Evolutionary conservation across 2,888 invertebrate genomes (phyloP), one percentile per base, ranked within the genome.

Genomic region (Nemapogon koenigi): DNA sequence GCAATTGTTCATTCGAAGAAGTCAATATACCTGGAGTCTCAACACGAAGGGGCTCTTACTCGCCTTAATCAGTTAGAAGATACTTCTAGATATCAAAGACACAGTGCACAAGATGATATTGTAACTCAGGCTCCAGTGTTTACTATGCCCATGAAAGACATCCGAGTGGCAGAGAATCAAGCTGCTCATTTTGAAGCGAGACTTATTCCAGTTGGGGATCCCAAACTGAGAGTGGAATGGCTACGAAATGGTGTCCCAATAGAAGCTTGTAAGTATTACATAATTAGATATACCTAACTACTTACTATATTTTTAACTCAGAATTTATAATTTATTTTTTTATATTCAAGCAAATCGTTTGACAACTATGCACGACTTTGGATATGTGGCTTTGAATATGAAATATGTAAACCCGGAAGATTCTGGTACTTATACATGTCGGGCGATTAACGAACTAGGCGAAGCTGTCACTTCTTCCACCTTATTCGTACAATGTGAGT

Each of bases 351-450:
- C 93, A n/a, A 94, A 94, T 59, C 90, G 94, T 42, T 82, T 91
- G 18, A 91, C 92, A 29, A 95, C 96, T 7, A 94, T 96, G 89
- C 94, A 97, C 60, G 98, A 99, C 64, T 97, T 98, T 62, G 98
- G 98, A 35, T 97, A 96, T 62, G 97, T 97, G 16, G 95, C 96
- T 26, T 79, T 94, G 13, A 94, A 95, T 53, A 91, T 94, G 90
- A 94, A 94, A 61, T 94, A 94, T 53, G 93, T 93, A 0, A 92
- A 92, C 58, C 94, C 96, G 15, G 95, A 95, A 68, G 98, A 98
- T 72, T 94, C 95, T 2, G 97, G 97, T 31, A 94, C 95, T 26
- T 97, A 97, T 66, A 97, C 96, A 2, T 95, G 97, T 62, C 86
- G 94, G 41, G 96, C 97, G 26, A 83, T 87, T 7, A 96, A 97